A percentile compares a stretch with the other conserved stretches of the same genome.
Evolutionary conservation across 1,140 invertebrate genomes (phyloP).

Genomic region (Apis dorsata): DNA sequence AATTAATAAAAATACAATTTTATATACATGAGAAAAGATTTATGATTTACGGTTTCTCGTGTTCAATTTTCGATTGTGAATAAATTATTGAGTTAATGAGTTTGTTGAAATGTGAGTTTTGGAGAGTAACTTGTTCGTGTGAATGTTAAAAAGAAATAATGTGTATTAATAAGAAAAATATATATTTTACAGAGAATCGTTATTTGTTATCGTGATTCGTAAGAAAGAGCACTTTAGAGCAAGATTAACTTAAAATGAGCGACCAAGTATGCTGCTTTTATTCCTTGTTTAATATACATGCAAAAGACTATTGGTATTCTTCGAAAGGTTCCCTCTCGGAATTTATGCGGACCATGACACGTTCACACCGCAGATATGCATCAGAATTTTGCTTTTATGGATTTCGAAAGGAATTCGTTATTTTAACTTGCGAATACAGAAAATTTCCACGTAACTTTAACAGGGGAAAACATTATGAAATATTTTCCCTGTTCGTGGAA

Average conservation of each 20-base stretch:
- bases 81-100: too few relatives aligned
- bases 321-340: not conserved
- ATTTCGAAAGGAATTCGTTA: constrained; percentile 25
- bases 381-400: not conserved
- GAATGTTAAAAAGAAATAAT: too few relatives aligned
- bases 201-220: not conserved
- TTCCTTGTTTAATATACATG: not conserved
- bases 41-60: too few relatives aligned
- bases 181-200: not conserved
- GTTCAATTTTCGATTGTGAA: too few relatives aligned
- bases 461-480: constrained; percentile 2
- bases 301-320: constrained; percentile 1
- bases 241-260: not conserved
- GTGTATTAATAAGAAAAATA: too few relatives aligned
- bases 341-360: constrained; percentile 6
- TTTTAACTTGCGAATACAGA: not conserved
- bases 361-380: not conserved
- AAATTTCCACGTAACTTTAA: not conserved
- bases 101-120: too few relatives aligned
- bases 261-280: not conserved
- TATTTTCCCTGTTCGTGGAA: not conserved
- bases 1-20: too few relatives aligned
- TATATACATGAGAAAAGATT: too few relatives aligned
- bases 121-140: too few relatives aligned
- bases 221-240: not conserved